phyloP scores from a whole-genome alignment of 1,140 invertebrate species.

The Chionoecetes opilio region DNA sequence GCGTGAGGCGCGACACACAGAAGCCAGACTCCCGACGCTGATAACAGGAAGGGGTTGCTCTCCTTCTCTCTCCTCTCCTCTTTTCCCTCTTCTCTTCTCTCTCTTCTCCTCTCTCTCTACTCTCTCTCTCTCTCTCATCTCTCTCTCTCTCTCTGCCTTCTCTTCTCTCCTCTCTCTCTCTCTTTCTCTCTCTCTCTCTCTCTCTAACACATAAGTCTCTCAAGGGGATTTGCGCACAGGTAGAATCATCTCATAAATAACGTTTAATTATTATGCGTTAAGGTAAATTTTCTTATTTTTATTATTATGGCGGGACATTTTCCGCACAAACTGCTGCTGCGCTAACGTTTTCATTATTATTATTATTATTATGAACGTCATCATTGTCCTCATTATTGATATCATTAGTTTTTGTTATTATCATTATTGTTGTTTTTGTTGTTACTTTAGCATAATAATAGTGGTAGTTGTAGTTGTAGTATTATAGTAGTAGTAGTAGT shows the following conservation, averaged over 20 bases:
- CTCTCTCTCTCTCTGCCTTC: too few relatives aligned
- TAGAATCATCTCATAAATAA: background rate
- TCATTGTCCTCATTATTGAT: too few relatives aligned
- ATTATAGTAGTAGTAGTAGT: too few relatives aligned
- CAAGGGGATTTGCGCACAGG: background rate
- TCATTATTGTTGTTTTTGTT: too few relatives aligned
- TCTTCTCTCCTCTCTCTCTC: too few relatives aligned
- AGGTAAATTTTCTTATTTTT: background rate
- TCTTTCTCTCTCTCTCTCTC: too few relatives aligned
- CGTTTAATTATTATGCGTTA: background rate
- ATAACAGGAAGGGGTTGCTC: background rate
- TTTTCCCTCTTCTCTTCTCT: background rate
- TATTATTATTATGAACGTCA: too few relatives aligned
- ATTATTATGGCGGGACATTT: background rate
- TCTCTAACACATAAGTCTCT: background rate
- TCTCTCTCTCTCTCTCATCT: slow-evolving; percentile 9
- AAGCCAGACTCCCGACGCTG: slow-evolving; percentile 9
- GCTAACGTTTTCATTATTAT: background rate
- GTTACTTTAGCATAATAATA: too few relatives aligned
- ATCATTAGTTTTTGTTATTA: too few relatives aligned
- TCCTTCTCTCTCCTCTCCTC: background rate
- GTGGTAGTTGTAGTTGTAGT: too few relatives aligned
- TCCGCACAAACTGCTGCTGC: background rate
- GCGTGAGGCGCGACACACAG: background rate
- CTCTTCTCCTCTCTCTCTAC: background rate